Conservation (phyloP, 2,888 invertebrate species). For the Synanthedon formicaeformis region DNA sequence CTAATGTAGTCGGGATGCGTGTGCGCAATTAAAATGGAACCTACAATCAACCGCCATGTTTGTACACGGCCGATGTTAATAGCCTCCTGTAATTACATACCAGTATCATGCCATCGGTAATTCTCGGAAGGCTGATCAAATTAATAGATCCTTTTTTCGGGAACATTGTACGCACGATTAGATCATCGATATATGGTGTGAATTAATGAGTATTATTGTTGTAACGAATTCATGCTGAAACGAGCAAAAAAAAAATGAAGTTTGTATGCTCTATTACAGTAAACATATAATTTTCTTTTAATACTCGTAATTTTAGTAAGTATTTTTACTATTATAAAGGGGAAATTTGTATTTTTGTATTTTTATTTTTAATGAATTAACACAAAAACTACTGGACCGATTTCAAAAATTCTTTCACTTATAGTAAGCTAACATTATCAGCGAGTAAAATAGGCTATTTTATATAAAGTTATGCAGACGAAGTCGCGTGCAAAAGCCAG, state of each 20-base stretch:
- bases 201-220: not conserved
- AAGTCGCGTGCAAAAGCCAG: too few relatives aligned
- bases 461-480: too few relatives aligned
- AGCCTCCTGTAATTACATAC: constrained; percentile 67
- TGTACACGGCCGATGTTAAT: constrained; percentile 70
- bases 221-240: too few relatives aligned
- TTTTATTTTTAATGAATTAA: too few relatives aligned
- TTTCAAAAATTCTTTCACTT: too few relatives aligned
- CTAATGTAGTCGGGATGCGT: constrained; percentile 61
- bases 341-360: too few relatives aligned
- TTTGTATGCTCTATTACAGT: not conserved
- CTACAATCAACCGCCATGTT: constrained; percentile 70
- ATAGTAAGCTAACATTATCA: too few relatives aligned
- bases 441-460: too few relatives aligned
- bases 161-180: constrained; percentile 16
- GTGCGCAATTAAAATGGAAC: constrained; percentile 70
- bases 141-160: constrained; percentile 63
- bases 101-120: constrained; percentile 59
- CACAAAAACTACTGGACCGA: too few relatives aligned
- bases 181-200: not conserved
- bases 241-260: not conserved
- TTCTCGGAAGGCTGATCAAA: constrained; percentile 68
- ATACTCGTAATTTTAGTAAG: too few relatives aligned
- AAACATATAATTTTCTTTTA: too few relatives aligned
- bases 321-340: too few relatives aligned